phyloP scores from a whole-genome alignment of 2,113 vertebrate genomes.

The Pavo muticus region DNA sequence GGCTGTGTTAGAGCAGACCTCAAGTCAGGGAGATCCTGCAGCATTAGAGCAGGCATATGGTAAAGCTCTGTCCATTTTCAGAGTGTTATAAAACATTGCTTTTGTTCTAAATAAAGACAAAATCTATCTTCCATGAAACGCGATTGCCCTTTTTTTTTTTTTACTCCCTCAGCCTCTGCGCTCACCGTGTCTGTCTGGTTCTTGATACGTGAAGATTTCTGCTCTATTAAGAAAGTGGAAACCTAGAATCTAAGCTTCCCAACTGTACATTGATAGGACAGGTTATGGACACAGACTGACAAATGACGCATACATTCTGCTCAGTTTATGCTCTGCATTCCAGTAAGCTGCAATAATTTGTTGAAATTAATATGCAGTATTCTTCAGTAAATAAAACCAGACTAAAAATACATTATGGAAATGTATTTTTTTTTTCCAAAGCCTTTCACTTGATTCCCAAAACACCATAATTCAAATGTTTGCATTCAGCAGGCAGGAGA shows the following conservation, averaged over 20 bases:
- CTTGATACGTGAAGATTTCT: background rate
- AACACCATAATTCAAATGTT: background rate
- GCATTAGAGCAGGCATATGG: background rate
- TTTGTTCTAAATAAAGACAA: background rate
- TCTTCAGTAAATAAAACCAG: background rate
- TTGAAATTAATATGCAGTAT: background rate
- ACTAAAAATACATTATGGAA: background rate
- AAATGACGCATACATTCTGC: background rate
- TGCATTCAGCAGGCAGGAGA: background rate
- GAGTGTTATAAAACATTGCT: background rate
- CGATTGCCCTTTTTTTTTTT: accelerated
- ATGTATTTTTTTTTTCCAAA: background rate
- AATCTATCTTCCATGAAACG: background rate
- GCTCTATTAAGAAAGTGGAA: background rate
- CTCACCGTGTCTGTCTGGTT: background rate
- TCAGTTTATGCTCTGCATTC: background rate
- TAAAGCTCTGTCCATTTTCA: background rate
- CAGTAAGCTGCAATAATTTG: background rate
- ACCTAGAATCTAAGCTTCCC: background rate
- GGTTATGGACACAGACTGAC: background rate
- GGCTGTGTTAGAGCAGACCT: background rate
- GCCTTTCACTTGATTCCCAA: background rate
- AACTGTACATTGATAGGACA: accelerated
- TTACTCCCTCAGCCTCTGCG: background rate
- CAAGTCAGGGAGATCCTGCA: accelerated